Evolutionary conservation across 1,140 invertebrate species (phyloP).

Genomic region (Lethrus apterus): DNA sequence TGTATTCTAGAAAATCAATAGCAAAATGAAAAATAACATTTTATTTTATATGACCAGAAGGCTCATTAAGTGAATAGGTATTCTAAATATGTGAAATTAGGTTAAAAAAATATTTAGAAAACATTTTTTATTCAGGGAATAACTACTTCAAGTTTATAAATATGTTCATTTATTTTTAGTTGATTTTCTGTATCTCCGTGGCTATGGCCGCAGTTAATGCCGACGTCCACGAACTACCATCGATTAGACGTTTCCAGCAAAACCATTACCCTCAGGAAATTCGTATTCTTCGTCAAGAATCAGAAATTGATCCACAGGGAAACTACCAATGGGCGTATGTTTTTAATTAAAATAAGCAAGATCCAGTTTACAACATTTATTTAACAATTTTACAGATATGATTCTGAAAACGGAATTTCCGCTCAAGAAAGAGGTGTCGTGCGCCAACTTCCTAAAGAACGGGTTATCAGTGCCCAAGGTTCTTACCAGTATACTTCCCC

Average conservation of each 20-base stretch:
- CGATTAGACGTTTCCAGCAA: background rate
- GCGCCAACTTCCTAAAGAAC: conserved; percentile 37
- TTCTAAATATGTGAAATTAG: too few relatives aligned
- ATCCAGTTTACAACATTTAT: too few relatives aligned
- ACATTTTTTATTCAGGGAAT: too few relatives aligned
- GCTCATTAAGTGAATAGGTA: too few relatives aligned
- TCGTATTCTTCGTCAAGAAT: conserved; percentile 11
- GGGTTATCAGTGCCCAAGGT: conserved; percentile 36
- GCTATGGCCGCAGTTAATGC: conserved; percentile 8
- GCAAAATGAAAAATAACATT: too few relatives aligned
- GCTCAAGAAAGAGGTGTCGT: conserved; percentile 45
- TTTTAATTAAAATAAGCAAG: background rate
- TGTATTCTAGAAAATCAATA: too few relatives aligned
- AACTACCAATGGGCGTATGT: conserved; percentile 5
- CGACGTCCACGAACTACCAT: conserved; percentile 4
- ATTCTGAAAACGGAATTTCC: conserved; percentile 51
- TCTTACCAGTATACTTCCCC: conserved; percentile 30
- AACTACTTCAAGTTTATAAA: too few relatives aligned
- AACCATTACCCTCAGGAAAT: background rate
- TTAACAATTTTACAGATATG: conserved; percentile 40
- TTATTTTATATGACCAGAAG: too few relatives aligned
- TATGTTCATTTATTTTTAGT: too few relatives aligned
- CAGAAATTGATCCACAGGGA: conserved; percentile 5
- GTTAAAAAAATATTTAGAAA: too few relatives aligned
- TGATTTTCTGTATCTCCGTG: too few relatives aligned